Base-by-base conservation (phyloP, 1,140 invertebrate genomes). In the Eueides isabella region DNA sequence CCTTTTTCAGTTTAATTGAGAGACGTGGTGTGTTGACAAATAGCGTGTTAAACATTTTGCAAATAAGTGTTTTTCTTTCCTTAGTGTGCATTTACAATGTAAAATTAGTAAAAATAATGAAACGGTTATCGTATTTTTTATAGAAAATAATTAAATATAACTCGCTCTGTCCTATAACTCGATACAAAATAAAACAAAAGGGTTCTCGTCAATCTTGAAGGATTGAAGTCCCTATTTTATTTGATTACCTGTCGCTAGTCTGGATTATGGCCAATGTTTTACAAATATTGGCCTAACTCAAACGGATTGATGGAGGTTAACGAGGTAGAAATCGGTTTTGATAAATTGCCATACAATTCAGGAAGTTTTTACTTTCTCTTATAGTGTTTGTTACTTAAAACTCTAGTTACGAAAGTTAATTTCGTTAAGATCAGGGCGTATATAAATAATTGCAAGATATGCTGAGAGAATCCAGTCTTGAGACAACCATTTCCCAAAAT, bases 231-330 rank as follows among this genome's bases (percentile, higher is more conserved):
- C 79, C 79, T 84, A 82, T 86, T 88, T 88, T 86, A 88, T 88
- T 86, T 82, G 86, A 88, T 88, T 81, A 84, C 80, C 74, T 81
- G 84, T 84, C 82, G 77, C 82, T 81, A 41, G 70, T 65, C 35
- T 72, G 76, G 78, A 81, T 83, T 82, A 83, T 77, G 77, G 82
- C 76, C 79, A 84, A 87, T 88, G 86, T 87, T 86, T 86, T 84
- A 88, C 85, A 87, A 88, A 88, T 65, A 72, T 78, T 75, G 70
- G 44, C 9, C 73, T 61, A 62, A 74, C 69, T 71, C 12, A 61
- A 81, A 82, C 80, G 74, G 62, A 74, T 77, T 81, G 74, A 81
- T 75, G 62, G 66, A 78, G 75, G 72, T 72, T 69, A 68, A 76
- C 63, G 35, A 61, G 55, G n/a, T 61, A n/a, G 70, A 33, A 72